Conservation (phyloP, 2,797 vertebrate genomes). For the Periophthalmus magnuspinnatus region DNA sequence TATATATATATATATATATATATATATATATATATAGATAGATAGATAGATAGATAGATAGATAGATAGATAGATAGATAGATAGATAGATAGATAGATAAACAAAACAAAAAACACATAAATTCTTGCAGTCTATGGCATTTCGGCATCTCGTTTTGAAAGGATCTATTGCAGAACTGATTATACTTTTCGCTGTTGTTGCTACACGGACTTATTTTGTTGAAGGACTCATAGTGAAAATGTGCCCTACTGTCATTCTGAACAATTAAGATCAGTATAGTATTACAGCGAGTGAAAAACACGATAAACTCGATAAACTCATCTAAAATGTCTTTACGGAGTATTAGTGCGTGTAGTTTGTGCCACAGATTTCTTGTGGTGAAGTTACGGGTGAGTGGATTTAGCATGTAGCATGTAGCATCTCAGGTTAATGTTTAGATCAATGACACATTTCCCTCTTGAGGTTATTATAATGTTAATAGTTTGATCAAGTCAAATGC, state of each 20-base stretch:
- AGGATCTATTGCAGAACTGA: constrained; percentile 4
- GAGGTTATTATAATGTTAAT: not conserved
- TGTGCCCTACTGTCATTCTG: not conserved
- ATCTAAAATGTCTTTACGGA: constrained; percentile 54
- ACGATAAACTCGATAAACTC: accelerated
- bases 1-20: too few species aligned
- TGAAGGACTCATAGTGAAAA: constrained; percentile 23
- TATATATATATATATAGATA: too few species aligned
- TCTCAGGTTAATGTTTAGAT: constrained; percentile 26
- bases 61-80: too few species aligned
- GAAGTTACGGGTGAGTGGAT: constrained; percentile 28
- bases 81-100: too few species aligned
- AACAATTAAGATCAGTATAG: accelerated
- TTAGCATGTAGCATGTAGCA: constrained; percentile 20
- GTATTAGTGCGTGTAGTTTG: constrained; percentile 31
- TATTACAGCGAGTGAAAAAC: not conserved
- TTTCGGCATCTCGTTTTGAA: too few species aligned
- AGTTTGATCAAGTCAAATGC: not conserved
- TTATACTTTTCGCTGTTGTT: constrained; percentile 29
- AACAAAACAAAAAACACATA: too few species aligned
- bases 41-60: too few species aligned
- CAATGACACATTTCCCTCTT: constrained; percentile 13
- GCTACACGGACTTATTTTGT: constrained; percentile 71
- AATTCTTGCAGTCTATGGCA: too few species aligned
- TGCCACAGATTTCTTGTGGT: constrained; percentile 40